Conservation (phyloP, 2,113 vertebrate species). For the Mus musculus region DNA sequence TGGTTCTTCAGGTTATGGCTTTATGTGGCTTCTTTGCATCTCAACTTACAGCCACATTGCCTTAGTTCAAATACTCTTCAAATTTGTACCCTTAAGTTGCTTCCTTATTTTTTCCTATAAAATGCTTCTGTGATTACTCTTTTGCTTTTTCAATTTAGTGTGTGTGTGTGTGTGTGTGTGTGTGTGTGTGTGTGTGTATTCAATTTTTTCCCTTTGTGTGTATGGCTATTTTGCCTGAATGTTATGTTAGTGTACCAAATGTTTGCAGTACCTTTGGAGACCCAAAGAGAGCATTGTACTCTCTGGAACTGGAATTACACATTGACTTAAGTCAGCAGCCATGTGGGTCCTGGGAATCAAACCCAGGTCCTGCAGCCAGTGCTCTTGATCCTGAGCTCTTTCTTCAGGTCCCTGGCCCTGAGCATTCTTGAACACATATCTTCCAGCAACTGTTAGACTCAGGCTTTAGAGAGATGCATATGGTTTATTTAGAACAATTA, state of each 20-base stretch:
- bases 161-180: too few relatives aligned
- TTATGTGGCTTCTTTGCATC: neutral
- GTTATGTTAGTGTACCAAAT: neutral
- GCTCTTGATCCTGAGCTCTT: neutral
- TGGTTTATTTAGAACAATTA: neutral
- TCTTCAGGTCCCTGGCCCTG: neutral
- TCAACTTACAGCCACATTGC: neutral
- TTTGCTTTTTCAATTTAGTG: neutral
- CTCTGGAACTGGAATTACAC: neutral
- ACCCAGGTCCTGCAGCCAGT: neutral
- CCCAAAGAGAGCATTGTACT: too few relatives aligned
- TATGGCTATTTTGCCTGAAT: neutral
- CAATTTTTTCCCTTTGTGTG: neutral
- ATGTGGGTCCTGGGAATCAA: neutral
- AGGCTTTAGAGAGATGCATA: neutral
- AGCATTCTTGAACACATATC: neutral
- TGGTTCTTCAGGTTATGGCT: neutral
- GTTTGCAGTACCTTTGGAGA: too few relatives aligned
- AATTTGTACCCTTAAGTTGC: neutral
- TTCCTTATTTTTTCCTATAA: neutral
- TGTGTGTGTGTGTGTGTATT: too few relatives aligned
- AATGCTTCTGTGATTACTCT: neutral
- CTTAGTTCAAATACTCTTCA: neutral
- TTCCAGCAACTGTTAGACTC: conserved; percentile 8
- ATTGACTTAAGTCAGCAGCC: neutral